phyloP scores from a whole-genome alignment of 2,113 vertebrate genomes.

The Toxostoma redivivum region DNA sequence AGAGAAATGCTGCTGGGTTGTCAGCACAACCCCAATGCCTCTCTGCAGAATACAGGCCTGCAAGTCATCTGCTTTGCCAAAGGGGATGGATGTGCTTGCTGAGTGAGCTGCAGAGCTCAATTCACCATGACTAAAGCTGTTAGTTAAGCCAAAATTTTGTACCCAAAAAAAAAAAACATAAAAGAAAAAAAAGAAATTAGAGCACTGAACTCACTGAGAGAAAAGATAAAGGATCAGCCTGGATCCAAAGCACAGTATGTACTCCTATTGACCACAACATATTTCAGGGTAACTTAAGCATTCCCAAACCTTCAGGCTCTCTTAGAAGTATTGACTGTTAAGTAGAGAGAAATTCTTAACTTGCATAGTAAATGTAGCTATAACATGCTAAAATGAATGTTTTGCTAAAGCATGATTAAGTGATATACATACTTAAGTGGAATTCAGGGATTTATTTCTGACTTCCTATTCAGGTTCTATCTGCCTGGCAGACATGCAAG shows the following conservation, averaged over 20 bases:
- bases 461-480: background rate
- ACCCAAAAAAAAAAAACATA: background rate
- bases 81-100: background rate
- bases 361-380: background rate
- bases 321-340: background rate
- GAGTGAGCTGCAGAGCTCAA: background rate
- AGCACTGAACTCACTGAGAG: background rate
- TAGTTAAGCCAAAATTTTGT: background rate
- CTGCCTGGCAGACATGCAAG: background rate
- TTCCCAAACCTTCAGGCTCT: background rate
- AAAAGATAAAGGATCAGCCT: background rate
- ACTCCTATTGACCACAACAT: background rate
- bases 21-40: background rate
- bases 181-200: background rate
- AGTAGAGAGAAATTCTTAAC: background rate
- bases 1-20: background rate
- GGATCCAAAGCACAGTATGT: background rate
- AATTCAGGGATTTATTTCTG: background rate
- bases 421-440: background rate
- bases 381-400: background rate
- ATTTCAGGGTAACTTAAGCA: background rate
- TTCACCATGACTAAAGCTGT: background rate
- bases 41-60: background rate
- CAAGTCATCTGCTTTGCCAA: background rate
- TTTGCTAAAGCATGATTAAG: background rate